Evolutionary conservation across 2,888 invertebrate species (phyloP).

Genomic region (Ectropis crepuscularia): DNA sequence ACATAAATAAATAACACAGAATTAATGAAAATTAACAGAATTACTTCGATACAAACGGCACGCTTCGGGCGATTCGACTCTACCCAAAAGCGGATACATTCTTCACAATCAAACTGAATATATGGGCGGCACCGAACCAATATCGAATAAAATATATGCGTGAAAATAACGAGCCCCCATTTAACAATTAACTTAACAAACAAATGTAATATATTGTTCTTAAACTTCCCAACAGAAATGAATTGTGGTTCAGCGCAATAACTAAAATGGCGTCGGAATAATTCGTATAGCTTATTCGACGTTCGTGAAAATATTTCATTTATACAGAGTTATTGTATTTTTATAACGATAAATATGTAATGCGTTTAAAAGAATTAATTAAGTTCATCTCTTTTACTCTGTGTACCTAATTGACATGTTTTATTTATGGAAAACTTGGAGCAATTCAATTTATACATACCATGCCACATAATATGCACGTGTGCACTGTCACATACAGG

Average conservation of each 20-base stretch:
- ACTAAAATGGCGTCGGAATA: slow-evolving; percentile 61
- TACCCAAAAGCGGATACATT: slow-evolving; percentile 70
- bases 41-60: slow-evolving; percentile 51
- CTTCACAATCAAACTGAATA: slow-evolving; percentile 80
- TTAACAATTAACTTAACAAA: slow-evolving; percentile 85
- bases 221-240: slow-evolving; percentile 35
- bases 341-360: slow-evolving; percentile 55
- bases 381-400: slow-evolving; percentile 37
- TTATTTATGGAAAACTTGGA: slow-evolving; percentile 30
- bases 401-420: slow-evolving; percentile 41
- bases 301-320: slow-evolving; percentile 55
- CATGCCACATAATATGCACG: too few relatives aligned
- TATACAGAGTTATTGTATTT: slow-evolving; percentile 56
- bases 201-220: slow-evolving; percentile 81
- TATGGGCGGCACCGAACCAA: slow-evolving; percentile 55
- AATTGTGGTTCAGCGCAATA: slow-evolving; percentile 10
- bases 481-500: too few relatives aligned
- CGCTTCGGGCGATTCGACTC: slow-evolving; percentile 45
- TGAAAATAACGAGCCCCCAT: slow-evolving; percentile 75
- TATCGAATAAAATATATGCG: slow-evolving; percentile 75
- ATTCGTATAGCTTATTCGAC: slow-evolving; percentile 27
- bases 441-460: slow-evolving; percentile 7
- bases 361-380: slow-evolving; percentile 54
- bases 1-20: slow-evolving; percentile 18
- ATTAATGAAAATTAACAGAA: slow-evolving; percentile 59